Evolutionary conservation across 2,888 invertebrate genomes (phyloP), one percentile per base, ranked within the genome.

Genomic region (Drosophila testacea): DNA sequence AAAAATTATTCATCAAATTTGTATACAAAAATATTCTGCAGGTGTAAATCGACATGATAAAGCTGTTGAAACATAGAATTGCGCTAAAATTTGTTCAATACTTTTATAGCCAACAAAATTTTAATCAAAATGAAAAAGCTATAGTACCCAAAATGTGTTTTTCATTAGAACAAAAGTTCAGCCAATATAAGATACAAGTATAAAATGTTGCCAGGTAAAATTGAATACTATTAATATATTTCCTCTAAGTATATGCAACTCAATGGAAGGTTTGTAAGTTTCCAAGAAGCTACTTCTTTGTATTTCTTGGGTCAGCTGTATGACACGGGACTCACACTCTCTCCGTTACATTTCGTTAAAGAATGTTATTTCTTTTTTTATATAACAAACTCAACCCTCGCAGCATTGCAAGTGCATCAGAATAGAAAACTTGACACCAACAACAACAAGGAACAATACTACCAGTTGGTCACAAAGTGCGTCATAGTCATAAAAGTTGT

Each of bases 401-500:
- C 67, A 56, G 61, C 79, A 13, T 32, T 63, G 75, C 62, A 79
- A 77, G 57, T 71, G 69, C 71, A 70, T 48, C 50, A 52, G 36
- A 39, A 32, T 27, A 28, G 38, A 39, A 51, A 61, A 36, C 48
- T 55, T 50, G 36, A 36, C 54, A 46, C 48, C 54, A 62, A 44
- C 57, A 38, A 30, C 30, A 30, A 30, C 5, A 6, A 30, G 30
- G 4, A 30, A 30, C 67, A 67, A 68, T 62, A 79, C 54, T 42
- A 44, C 41, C 44, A 42, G 61, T 59, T 68, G 74, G 79, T 62
- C 75, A 79, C 74, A 67, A 75, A 74, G 62, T 75, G 79, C 74
- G 74, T 79, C 74, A 79, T 44, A 78, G 61, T 78, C 57, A 57
- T 41, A 66, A 74, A 73, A 66, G 57, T 66, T 78, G 74, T 78